A percentile compares a stretch with the other conserved stretches of the same genome.
Evolutionary conservation across 1,140 invertebrate species (phyloP).

Genomic region (Pogonomyrmex barbatus): DNA sequence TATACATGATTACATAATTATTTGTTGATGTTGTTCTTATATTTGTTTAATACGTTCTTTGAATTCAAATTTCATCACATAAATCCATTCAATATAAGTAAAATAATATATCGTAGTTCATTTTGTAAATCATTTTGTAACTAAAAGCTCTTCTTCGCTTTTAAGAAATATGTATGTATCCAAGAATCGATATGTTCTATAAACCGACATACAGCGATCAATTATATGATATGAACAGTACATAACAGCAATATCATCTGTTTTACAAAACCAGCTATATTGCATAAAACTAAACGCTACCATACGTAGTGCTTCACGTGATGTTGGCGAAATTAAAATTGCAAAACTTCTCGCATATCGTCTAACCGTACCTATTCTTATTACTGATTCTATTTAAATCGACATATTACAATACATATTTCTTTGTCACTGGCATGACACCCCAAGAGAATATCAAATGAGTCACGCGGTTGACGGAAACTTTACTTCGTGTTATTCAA

Average conservation of each 20-base stretch:
- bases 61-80: no score
- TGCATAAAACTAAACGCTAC: not conserved
- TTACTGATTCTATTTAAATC: slow-evolving; percentile 45
- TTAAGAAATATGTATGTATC: no score
- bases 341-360: not conserved
- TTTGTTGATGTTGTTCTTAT: no score
- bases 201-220: no score
- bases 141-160: no score
- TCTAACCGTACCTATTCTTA: not conserved
- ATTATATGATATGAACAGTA: no score
- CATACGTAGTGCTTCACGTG: not conserved
- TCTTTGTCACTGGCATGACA: not conserved
- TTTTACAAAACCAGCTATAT: not conserved
- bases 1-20: no score
- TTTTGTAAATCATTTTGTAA: no score
- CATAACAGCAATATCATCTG: not conserved
- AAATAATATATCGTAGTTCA: no score
- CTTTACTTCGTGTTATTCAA: not conserved
- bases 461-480: not conserved
- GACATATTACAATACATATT: not conserved
- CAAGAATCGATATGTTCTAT: no score
- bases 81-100: no score
- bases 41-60: no score
- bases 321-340: slow-evolving; percentile 18
- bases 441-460: slow-evolving; percentile 39